Evolutionary conservation across 2,888 invertebrate genomes (phyloP), one percentile per base, ranked within the genome.

Genomic region (Lasiommata megera): DNA sequence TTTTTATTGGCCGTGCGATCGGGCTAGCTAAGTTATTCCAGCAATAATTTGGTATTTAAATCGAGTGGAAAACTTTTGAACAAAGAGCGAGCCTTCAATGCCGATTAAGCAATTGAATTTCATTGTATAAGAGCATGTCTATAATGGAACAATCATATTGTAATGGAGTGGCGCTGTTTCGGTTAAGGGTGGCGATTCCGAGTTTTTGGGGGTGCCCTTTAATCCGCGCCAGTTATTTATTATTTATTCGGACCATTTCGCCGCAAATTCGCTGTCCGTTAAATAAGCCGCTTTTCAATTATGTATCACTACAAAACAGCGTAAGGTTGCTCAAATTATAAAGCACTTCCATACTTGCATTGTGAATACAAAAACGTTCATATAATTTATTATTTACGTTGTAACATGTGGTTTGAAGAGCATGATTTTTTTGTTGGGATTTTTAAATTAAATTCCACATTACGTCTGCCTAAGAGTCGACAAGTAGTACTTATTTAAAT

Each of bases 161-260:
- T 73, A 72, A 73, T 73, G 67, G 68, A 56, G 60, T 52, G 52
- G 40, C 41, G 44, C 64, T 61, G 60, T 60, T 72, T 70, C 70
- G 70, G 74, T 71, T 70, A 11, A 71, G 71, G 70, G 71, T 67
- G 71, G 65, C 70, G 74, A 74, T 74, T 71, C 67, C 70, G 72
- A 66, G 66, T 64, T 64, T 64, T 64, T 72, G 73, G 73, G 70
- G 72, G 70, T 70, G 74, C 72, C 79, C 81, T 79, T 86, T 85
- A 84, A 82, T 82, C 79, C 78, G 72, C 71, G 76, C 79, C 76
- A 72, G 71, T 80, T 80, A 76, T 80, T 81, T 79, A 81, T 82
- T 78, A 81, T 83, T 84, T 83, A 86, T 84, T 82, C 78, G 82
- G 74, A 73, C 77, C 78, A 82, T 83, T 80, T 79, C 69, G 67